Base-by-base conservation (phyloP, 2,888 invertebrate species). In the Brachyopa scutellaris region DNA sequence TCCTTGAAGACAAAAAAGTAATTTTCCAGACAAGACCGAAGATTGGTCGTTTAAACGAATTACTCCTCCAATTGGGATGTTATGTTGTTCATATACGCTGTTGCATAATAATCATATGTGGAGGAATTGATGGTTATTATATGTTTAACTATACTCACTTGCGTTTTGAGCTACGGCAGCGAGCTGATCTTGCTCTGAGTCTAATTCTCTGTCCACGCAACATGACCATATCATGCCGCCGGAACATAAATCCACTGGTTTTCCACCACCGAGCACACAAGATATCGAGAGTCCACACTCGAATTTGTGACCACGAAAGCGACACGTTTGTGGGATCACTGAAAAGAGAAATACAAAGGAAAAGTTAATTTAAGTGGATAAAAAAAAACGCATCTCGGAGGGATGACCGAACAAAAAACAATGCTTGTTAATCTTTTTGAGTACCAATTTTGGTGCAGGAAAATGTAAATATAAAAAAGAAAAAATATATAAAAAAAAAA, bases 151-250 rank as follows among this genome's bases (percentile, higher is more conserved):
- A 8, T 88, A 95, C 97, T 96, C 92, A 97, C 97, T 97, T 88
- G 96, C 97, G 89, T 97, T 97, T 89, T 96, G 95, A 1, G 97
- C 92, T 13, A 95, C 92, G 17, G 93, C 94, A 11, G 92, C 90
- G 86, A 94, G 92, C 19, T 91, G 90, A 74, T 90, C 89, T 78
- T 90, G 90, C 82, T 91, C 93, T 40, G 92, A 91, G 88, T 85
- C 93, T 90, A 89, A 91, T 88, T 95, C 94, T 84, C 94, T 92
- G 89, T 97, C 96, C 7, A 97, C 95, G 88, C 97, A 97, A 89
- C 97, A 97, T 3, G 96, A 95, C 97, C 97, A 97, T 86, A 97
- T 96, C 93, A 97, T 94, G 61, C 97, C 97, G 17, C 97, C 97
- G 8, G 96, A 97, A 89, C 97, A 97, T 0, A 97, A 92, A 90